Evolutionary conservation across 2,888 invertebrate species (phyloP).

Genomic region (Harpalus rufipes): DNA sequence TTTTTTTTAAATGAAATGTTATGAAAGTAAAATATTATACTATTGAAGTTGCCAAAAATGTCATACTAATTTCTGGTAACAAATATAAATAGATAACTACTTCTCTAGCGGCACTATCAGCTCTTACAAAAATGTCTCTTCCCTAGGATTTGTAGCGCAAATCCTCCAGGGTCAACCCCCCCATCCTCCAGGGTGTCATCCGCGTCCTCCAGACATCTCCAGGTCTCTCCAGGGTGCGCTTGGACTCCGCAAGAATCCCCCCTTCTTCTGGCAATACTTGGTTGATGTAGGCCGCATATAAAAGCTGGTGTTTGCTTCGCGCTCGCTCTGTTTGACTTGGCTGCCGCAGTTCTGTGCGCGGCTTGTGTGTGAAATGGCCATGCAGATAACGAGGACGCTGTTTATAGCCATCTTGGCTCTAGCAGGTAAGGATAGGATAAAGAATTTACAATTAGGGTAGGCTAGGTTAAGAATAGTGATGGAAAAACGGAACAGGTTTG

Average conservation of each 20-base stretch:
- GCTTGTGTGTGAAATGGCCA: conserved; percentile 45
- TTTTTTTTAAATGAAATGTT: too few relatives aligned
- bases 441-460: too few relatives aligned
- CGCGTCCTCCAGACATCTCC: background rate
- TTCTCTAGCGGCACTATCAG: too few relatives aligned
- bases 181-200: background rate
- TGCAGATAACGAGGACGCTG: background rate
- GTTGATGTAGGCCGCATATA: conserved; percentile 49
- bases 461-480: too few relatives aligned
- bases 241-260: background rate
- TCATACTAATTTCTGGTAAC: too few relatives aligned
- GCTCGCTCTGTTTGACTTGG: conserved; percentile 43
- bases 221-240: conserved; percentile 1
- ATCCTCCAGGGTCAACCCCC: background rate
- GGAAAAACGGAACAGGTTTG: too few relatives aligned
- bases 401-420: conserved; percentile 1
- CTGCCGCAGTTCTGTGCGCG: conserved; percentile 9
- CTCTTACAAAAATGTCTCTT: too few relatives aligned
- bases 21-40: too few relatives aligned
- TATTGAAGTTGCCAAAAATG: too few relatives aligned
- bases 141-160: too few relatives aligned
- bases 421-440: background rate
- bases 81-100: too few relatives aligned
- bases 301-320: background rate
- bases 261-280: background rate